These are phyloP conservation scores for Stenichneumon culpator DNA, from an alignment of 2,888 invertebrate species.

Conservation along the genomic window DNA sequence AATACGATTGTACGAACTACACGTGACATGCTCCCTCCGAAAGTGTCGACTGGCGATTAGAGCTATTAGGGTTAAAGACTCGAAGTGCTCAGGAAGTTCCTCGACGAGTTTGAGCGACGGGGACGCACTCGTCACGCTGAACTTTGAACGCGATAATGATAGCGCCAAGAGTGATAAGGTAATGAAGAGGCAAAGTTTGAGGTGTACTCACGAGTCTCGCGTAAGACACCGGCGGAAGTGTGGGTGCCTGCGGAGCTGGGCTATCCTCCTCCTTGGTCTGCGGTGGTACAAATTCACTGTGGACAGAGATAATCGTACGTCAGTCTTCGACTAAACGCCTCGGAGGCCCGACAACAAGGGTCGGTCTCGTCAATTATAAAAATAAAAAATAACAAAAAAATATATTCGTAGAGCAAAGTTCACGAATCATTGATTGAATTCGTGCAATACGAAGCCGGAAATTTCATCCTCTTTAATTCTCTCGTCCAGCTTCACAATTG, in stretches of 20 bases:
- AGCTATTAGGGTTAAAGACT: constrained; percentile 44
- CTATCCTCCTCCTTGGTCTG: constrained; percentile 82
- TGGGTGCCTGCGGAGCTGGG: constrained; percentile 72
- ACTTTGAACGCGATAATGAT: constrained; percentile 50
- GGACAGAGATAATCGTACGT: constrained; percentile 76
- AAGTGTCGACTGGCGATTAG: constrained; percentile 59
- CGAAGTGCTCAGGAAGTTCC: constrained; percentile 33
- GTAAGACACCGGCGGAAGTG: constrained; percentile 81
- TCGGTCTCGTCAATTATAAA: constrained; percentile 20
- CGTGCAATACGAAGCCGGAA: not conserved
- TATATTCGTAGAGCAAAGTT: constrained; percentile 9
- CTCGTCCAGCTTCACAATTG: not conserved
- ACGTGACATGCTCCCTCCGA: not conserved
- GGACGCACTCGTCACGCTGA: constrained; percentile 24
- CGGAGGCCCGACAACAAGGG: not conserved
- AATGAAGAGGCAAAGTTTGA: constrained; percentile 51
- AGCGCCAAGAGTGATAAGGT: constrained; percentile 40
- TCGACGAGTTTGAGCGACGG: constrained; percentile 27
- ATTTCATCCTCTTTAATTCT: not conserved
- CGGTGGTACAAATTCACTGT: constrained; percentile 83
- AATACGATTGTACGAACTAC: not conserved
- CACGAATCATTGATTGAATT: not conserved
- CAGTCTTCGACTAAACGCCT: constrained; percentile 46
- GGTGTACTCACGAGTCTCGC: constrained; percentile 80
- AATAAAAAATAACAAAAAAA: not conserved